Conservation (phyloP, 2,797 vertebrate species). For the Silurus aristotelis region DNA sequence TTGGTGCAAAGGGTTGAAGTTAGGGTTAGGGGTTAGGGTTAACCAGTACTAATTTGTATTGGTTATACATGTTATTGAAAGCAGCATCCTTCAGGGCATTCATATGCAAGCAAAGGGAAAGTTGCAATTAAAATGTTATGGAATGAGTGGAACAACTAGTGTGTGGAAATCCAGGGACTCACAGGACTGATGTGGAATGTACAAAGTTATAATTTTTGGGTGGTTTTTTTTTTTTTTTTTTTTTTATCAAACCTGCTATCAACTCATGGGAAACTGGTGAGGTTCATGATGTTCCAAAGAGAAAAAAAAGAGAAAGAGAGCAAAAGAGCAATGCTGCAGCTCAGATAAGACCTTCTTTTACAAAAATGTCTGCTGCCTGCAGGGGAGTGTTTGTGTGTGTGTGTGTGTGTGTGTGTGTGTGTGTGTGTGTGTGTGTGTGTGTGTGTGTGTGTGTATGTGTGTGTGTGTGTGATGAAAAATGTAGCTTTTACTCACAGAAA, state of each 20-base stretch:
- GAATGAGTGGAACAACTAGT: not conserved
- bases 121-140: slow-evolving; percentile 17
- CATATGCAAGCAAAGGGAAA: slow-evolving; percentile 31
- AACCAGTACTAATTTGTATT: not conserved
- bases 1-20: no score
- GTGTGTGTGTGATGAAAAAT: not conserved
- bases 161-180: not conserved
- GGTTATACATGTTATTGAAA: not conserved
- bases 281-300: not conserved
- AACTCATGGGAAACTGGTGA: not conserved
- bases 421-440: not conserved
- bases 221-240: no score
- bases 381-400: not conserved
- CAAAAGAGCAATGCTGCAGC: not conserved
- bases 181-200: no score
- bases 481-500: slow-evolving; percentile 18
- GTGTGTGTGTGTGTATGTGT: slow-evolving; percentile 1
- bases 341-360: slow-evolving; percentile 4
- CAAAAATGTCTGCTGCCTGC: slow-evolving; percentile 16
- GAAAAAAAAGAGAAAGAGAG: no score
- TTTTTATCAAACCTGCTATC: not conserved
- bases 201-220: no score
- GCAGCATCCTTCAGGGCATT: not conserved
- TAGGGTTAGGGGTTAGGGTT: no score
- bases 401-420: not conserved